These are phyloP conservation scores for Colostygia pectinataria DNA, from an alignment of 2,888 invertebrate species.

Conservation along the genomic window DNA sequence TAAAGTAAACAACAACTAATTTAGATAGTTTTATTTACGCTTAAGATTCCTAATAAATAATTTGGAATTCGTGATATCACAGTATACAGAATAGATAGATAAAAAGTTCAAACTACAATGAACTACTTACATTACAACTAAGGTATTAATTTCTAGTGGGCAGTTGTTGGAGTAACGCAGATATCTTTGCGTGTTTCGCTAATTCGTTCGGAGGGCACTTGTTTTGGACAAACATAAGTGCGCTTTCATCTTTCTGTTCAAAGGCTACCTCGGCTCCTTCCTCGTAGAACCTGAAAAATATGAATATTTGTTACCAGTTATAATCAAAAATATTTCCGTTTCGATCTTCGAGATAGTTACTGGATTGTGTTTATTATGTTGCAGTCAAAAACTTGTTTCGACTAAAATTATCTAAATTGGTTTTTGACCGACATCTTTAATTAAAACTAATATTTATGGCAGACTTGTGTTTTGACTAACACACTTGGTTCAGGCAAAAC, in stretches of 20 bases:
- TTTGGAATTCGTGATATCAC: conserved; percentile 25
- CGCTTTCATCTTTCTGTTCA: conserved; percentile 89
- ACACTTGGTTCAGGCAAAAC: too few relatives aligned
- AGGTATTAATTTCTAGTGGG: conserved; percentile 48
- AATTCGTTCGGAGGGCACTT: conserved; percentile 78
- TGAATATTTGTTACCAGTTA: background rate
- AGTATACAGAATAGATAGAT: conserved; percentile 20
- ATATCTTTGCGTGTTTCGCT: conserved; percentile 60
- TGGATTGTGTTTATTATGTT: too few relatives aligned
- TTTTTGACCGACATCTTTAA: too few relatives aligned
- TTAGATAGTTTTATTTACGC: conserved; percentile 21
- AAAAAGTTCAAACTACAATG: background rate
- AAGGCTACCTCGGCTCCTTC: conserved; percentile 91
- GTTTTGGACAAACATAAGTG: conserved; percentile 86
- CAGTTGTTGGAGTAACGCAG: conserved; percentile 58
- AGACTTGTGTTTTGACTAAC: too few relatives aligned
- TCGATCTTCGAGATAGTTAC: too few relatives aligned
- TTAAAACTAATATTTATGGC: too few relatives aligned
- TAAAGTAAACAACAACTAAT: conserved; percentile 13
- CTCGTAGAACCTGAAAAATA: conserved; percentile 84
- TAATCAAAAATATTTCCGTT: too few relatives aligned
- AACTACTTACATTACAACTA: conserved; percentile 4
- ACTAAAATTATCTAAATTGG: too few relatives aligned
- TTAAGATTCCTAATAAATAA: conserved; percentile 11
- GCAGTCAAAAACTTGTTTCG: too few relatives aligned